A percentile compares a stretch with the other conserved stretches of the same genome.
These are phyloP conservation scores for Sminthurides bifidus DNA, from an alignment of 1,140 invertebrate genomes.

Conservation along the genomic window DNA sequence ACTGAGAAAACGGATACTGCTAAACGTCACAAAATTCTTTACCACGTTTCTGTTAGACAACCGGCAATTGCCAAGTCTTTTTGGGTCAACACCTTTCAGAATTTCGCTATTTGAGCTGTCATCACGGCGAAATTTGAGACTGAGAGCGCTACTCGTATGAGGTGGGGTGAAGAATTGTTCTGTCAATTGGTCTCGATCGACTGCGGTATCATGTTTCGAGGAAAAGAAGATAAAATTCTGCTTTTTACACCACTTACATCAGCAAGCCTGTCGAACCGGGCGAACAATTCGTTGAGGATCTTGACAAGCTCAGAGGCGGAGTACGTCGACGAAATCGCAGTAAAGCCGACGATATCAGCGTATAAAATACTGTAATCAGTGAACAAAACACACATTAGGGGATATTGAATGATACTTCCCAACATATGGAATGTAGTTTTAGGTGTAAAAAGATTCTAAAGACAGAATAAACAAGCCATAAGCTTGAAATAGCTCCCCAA, in stretches of 20 bases:
- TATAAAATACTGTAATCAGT: conserved; percentile 52
- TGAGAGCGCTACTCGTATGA: too few species aligned
- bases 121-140: too few species aligned
- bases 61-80: too few species aligned
- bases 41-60: too few species aligned
- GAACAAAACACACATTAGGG: conserved; percentile 23
- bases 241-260: conserved; percentile 57
- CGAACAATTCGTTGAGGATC: conserved; percentile 87
- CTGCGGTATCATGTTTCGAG: background rate
- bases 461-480: background rate
- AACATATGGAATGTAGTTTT: background rate
- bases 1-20: too few species aligned
- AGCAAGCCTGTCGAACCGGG: conserved; percentile 78
- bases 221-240: background rate
- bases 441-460: background rate
- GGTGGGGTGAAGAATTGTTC: background rate
- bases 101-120: too few species aligned
- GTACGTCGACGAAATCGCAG: conserved; percentile 87
- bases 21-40: too few species aligned
- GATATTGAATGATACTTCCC: too few species aligned
- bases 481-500: background rate
- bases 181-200: too few species aligned
- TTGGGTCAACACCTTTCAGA: too few species aligned
- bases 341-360: conserved; percentile 54
- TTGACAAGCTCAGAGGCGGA: conserved; percentile 84